Conservation (phyloP, 2,113 vertebrate species). For the Numida meleagris region DNA sequence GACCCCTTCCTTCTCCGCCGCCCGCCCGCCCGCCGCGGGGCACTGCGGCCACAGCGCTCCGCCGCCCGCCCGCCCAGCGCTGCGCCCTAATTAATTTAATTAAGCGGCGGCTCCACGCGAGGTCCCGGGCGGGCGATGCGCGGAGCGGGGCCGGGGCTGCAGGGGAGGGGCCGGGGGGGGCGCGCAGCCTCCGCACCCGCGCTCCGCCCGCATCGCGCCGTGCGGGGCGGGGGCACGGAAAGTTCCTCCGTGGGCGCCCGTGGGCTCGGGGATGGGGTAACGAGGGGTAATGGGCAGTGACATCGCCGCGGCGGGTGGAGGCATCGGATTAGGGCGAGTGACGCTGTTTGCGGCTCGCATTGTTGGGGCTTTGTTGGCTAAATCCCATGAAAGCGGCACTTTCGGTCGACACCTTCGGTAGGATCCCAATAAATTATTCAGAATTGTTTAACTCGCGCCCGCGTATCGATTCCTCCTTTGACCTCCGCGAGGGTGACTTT, state of each 20-base stretch:
- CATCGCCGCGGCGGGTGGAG: background rate
- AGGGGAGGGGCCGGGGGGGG: conserved; percentile 83
- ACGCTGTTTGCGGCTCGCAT: background rate
- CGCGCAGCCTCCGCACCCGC: background rate
- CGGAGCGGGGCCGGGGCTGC: conserved; percentile 80
- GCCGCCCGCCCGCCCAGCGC: background rate
- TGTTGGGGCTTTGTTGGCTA: background rate
- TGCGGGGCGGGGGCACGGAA: background rate
- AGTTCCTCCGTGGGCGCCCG: conserved; percentile 22
- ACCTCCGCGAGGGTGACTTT: conserved; percentile 4
- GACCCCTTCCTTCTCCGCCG: conserved; percentile 74
- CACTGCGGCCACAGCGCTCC: conserved; percentile 48
- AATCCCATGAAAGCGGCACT: background rate
- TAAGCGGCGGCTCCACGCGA: conserved; percentile 84
- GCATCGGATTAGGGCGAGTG: background rate
- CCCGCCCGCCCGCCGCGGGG: conserved; percentile 61
- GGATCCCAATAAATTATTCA: conserved; percentile 55
- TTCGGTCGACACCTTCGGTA: background rate
- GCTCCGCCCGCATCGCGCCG: background rate
- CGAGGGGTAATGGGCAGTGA: background rate
- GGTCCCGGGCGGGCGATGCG: conserved; percentile 88
- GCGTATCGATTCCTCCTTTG: conserved; percentile 31
- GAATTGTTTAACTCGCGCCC: conserved; percentile 44
- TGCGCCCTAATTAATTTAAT: conserved; percentile 92
- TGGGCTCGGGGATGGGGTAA: background rate